These are phyloP conservation scores for Tenualosa thibaudeaui DNA, from an alignment of 2,797 vertebrate species.

Conservation along the genomic window DNA sequence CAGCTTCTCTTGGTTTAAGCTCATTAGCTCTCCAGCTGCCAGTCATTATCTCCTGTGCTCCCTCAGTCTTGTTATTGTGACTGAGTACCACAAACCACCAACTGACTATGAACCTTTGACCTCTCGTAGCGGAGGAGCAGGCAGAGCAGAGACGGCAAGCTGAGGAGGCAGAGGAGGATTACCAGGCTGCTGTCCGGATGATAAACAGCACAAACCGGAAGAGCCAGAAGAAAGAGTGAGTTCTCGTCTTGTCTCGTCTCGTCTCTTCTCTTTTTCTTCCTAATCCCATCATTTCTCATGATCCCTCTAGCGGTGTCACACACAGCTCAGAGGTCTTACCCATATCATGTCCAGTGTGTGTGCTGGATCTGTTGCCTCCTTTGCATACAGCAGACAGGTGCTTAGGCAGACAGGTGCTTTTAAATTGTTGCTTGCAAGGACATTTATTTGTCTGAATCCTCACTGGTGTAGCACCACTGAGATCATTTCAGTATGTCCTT, in stretches of 20 bases:
- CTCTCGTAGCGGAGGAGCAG: constrained; percentile 83
- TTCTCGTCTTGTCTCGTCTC: neutral
- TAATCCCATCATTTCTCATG: neutral
- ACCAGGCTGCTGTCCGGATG: constrained; percentile 85
- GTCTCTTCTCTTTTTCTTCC: neutral
- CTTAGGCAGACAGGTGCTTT: neutral
- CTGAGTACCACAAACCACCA: neutral
- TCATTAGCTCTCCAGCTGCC: neutral
- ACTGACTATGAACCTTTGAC: neutral
- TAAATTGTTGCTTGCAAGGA: neutral
- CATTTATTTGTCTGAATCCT: neutral
- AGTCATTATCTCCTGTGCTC: neutral
- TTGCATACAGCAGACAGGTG: neutral
- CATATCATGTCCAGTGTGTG: neutral
- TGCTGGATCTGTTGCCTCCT: neutral
- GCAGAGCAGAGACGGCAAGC: constrained; percentile 83
- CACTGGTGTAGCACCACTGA: neutral
- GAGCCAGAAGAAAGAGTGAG: constrained; percentile 90
- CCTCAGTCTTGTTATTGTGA: neutral
- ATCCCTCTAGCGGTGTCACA: neutral
- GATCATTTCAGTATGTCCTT: no score
- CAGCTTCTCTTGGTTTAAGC: neutral
- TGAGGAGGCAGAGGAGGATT: constrained; percentile 89
- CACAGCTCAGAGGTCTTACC: neutral
- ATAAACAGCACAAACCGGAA: constrained; percentile 88